phyloP scores from a whole-genome alignment of 2,888 invertebrate genomes.

The Tipula unca region DNA sequence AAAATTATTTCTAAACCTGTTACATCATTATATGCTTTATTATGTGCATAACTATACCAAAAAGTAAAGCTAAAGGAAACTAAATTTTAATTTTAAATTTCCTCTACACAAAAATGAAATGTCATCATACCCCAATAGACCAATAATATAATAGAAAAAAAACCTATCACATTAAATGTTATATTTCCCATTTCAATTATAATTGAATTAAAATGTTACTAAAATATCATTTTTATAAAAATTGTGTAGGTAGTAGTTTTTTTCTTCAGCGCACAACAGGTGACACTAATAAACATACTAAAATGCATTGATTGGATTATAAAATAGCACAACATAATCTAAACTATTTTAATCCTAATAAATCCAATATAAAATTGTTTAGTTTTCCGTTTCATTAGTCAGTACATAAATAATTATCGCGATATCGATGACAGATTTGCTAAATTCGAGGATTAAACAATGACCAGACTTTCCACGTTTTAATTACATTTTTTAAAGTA shows the following conservation, averaged over 20 bases:
- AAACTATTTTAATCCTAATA: background rate
- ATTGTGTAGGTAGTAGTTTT: background rate
- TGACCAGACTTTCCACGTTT: background rate
- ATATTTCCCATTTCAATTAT: background rate
- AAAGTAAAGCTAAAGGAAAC: background rate
- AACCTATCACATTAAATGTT: background rate
- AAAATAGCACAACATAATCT: background rate
- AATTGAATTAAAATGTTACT: background rate
- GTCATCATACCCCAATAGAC: background rate
- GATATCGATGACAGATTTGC: background rate
- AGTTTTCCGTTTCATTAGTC: background rate
- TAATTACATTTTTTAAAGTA: background rate
- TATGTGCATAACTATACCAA: background rate
- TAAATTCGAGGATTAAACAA: background rate
- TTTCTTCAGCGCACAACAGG: background rate
- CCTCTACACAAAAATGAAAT: background rate
- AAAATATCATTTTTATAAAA: background rate
- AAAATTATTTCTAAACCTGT: background rate
- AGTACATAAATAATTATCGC: background rate
- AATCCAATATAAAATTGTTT: background rate
- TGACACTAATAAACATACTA: background rate
- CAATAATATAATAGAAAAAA: background rate
- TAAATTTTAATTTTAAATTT: background rate
- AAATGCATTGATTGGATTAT: background rate
- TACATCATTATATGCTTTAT: background rate